These are phyloP conservation scores for Callyntrura sp. DNA, from an alignment of 2,888 invertebrate species.

Conservation along the genomic window DNA sequence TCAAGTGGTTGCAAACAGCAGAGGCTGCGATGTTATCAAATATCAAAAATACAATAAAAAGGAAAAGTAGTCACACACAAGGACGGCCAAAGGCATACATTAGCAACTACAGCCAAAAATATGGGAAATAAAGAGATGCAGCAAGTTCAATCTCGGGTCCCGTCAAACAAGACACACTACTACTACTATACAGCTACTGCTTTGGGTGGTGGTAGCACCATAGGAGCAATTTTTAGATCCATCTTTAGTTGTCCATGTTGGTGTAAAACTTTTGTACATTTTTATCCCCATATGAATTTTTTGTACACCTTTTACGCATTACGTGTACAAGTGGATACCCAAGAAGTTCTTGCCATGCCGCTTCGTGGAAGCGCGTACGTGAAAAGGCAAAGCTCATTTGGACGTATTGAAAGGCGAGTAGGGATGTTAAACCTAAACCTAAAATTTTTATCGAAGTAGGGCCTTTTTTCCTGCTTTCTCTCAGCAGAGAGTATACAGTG, in stretches of 20 bases:
- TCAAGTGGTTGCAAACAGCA: conserved; percentile 32
- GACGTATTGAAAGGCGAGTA: conserved; percentile 54
- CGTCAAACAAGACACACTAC: too few relatives aligned
- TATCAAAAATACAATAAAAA: conserved; percentile 64
- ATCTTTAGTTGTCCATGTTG: conserved; percentile 38
- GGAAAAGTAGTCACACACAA: neutral
- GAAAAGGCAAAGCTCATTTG: conserved; percentile 49
- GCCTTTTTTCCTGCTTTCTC: neutral
- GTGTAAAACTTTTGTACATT: neutral
- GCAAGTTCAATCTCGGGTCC: too few relatives aligned
- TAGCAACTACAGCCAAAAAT: neutral
- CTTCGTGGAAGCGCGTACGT: neutral
- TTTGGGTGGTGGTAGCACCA: neutral
- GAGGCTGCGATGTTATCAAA: conserved; percentile 56
- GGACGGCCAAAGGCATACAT: neutral
- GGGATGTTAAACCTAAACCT: conserved; percentile 50
- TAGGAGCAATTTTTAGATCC: conserved; percentile 59
- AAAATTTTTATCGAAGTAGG: conserved; percentile 50
- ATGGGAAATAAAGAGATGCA: neutral
- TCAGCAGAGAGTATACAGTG: conserved; percentile 8
- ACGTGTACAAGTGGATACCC: neutral
- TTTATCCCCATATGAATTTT: too few relatives aligned
- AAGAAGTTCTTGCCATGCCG: neutral
- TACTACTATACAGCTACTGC: too few relatives aligned
- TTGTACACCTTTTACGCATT: too few relatives aligned